These are phyloP conservation scores for Carcharodon carcharias DNA, from an alignment of 2,797 vertebrate genomes.

Conservation along the genomic window DNA sequence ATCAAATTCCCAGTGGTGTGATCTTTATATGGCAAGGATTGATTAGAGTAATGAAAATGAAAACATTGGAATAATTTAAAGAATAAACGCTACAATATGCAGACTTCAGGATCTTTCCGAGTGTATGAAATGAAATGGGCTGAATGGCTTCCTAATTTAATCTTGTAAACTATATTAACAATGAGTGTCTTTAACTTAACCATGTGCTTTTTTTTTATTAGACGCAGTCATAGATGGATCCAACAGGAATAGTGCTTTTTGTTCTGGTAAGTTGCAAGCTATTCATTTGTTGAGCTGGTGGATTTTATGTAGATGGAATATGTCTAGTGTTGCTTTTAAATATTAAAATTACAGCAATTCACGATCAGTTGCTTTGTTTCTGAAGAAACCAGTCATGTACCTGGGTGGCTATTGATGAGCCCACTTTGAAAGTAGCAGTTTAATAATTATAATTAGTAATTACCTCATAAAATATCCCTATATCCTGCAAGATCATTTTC, in stretches of 20 bases:
- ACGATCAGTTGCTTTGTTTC: background rate
- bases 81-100: background rate
- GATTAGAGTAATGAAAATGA: background rate
- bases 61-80: background rate
- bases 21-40: background rate
- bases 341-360: background rate
- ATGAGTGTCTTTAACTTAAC: background rate
- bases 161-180: background rate
- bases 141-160: background rate
- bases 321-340: background rate
- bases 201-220: constrained; percentile 45
- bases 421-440: too few species aligned
- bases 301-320: background rate
- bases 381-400: background rate
- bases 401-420: background rate
- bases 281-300: constrained; percentile 38
- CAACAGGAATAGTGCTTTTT: constrained; percentile 78
- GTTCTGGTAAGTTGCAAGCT: constrained; percentile 71
- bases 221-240: constrained; percentile 72
- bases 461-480: background rate
- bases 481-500: background rate
- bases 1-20: background rate
- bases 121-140: background rate
- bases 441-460: background rate
- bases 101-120: background rate